Conservation (phyloP, 35 echinoderm and acorn worm genomes). For the Stichopus chloronotus region DNA sequence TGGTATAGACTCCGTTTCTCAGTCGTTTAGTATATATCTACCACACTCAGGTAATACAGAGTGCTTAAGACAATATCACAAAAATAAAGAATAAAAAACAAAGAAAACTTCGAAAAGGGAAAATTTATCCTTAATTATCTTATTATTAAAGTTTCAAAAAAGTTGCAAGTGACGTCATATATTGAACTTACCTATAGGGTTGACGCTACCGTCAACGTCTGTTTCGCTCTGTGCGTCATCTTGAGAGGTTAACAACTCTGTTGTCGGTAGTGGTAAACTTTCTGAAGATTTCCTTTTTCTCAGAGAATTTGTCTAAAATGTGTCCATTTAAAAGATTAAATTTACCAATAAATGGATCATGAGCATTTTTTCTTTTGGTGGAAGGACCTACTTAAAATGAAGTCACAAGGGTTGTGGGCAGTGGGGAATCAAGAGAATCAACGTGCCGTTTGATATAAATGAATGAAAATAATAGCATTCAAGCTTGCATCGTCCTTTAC, state of each 20-base stretch:
- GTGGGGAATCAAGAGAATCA: neutral
- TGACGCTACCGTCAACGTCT: constrained; percentile 24
- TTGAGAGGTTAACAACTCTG: neutral
- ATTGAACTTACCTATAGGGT: constrained; percentile 58
- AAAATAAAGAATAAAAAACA: too few relatives aligned
- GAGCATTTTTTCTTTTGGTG: neutral
- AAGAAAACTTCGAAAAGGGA: too few relatives aligned
- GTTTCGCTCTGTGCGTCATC: constrained; percentile 27
- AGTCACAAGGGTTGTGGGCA: neutral
- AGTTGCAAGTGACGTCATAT: neutral
- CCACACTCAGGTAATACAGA: too few relatives aligned
- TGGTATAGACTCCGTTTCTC: too few relatives aligned
- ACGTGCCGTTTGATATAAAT: neutral
- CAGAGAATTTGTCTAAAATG: neutral
- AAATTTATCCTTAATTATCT: too few relatives aligned
- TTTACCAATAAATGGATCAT: too few relatives aligned
- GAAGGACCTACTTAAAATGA: neutral
- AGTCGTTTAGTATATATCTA: too few relatives aligned
- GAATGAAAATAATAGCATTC: neutral
- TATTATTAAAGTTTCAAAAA: too few relatives aligned
- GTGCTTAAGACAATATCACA: too few relatives aligned
- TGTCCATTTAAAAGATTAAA: neutral
- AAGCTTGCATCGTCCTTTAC: neutral
- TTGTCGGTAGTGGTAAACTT: neutral
- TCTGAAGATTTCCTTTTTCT: constrained; percentile 29